A percentile compares a stretch with the other conserved stretches of the same genome.
These are phyloP conservation scores for Xestia xanthographa DNA, from an alignment of 2,888 invertebrate genomes.

Conservation along the genomic window DNA sequence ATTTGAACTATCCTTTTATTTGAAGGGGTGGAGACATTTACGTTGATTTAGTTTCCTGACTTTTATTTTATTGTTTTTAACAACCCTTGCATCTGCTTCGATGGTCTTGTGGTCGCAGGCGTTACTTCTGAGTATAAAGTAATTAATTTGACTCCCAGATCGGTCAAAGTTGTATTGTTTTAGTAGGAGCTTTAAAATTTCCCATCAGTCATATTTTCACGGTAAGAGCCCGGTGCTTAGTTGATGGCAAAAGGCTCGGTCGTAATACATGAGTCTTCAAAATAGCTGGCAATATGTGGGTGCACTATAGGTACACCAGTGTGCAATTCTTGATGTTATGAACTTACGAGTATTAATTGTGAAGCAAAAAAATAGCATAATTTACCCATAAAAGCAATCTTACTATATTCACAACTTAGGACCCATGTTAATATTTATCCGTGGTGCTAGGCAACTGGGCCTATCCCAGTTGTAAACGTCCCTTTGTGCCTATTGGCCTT, in stretches of 20 bases:
- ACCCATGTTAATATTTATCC: too few species aligned
- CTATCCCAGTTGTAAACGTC: too few species aligned
- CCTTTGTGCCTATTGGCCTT: too few species aligned
- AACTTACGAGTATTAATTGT: too few species aligned
- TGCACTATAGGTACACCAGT: neutral
- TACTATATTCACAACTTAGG: too few species aligned
- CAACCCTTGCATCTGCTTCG: neutral
- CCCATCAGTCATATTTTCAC: neutral
- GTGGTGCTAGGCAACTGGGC: too few species aligned
- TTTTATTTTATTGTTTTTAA: slow-evolving; percentile 25
- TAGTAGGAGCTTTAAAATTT: neutral
- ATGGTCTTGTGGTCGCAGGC: neutral
- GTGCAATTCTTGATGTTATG: neutral
- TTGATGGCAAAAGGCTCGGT: neutral
- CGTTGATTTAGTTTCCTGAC: neutral
- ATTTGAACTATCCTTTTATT: slow-evolving; percentile 37
- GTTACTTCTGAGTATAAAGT: neutral
- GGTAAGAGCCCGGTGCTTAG: neutral
- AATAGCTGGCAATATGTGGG: neutral
- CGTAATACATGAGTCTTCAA: neutral
- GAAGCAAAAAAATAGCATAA: too few species aligned
- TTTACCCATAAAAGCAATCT: neutral
- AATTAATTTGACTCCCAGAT: neutral
- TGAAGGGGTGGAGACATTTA: slow-evolving; percentile 41
- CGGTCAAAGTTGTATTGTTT: neutral